Evolutionary conservation across 2,888 invertebrate genomes (phyloP).

Genomic region (Colostygia pectinataria): DNA sequence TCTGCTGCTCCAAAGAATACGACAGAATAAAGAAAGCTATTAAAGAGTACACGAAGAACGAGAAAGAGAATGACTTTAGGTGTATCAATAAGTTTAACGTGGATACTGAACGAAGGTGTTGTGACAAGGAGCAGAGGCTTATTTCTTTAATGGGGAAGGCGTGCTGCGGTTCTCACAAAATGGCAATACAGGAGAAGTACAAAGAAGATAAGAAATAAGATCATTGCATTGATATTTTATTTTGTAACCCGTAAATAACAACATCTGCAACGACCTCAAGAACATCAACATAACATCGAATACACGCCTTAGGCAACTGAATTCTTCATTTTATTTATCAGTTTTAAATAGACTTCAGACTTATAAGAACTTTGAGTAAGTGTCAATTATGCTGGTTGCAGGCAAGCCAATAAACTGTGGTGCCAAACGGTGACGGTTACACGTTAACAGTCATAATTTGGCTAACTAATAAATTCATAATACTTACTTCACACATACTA

Average conservation of each 20-base stretch:
- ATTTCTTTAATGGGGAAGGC: constrained; percentile 60
- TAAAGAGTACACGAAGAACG: constrained; percentile 65
- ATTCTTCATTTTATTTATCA: constrained; percentile 22
- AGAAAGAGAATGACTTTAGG: constrained; percentile 65
- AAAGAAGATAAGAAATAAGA: constrained; percentile 49
- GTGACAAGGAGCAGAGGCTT: constrained; percentile 69
- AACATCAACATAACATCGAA: constrained; percentile 29
- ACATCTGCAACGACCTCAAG: no score
- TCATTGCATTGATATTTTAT: constrained; percentile 65
- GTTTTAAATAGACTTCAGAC: background rate
- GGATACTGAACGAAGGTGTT: constrained; percentile 72
- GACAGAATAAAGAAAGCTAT: constrained; percentile 73
- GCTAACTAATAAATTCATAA: no score
- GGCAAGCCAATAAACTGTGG: no score
- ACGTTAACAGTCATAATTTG: no score
- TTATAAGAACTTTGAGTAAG: no score
- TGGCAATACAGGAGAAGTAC: constrained; percentile 65
- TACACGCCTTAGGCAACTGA: constrained; percentile 43
- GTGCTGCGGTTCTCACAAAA: constrained; percentile 72
- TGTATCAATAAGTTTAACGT: constrained; percentile 69
- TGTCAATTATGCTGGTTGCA: no score
- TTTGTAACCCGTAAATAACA: constrained; percentile 69
- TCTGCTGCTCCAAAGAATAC: constrained; percentile 75
- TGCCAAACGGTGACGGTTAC: no score
- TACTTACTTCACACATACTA: no score